Conservation (phyloP, 2,888 invertebrate species). For the Encarsia formosa region DNA sequence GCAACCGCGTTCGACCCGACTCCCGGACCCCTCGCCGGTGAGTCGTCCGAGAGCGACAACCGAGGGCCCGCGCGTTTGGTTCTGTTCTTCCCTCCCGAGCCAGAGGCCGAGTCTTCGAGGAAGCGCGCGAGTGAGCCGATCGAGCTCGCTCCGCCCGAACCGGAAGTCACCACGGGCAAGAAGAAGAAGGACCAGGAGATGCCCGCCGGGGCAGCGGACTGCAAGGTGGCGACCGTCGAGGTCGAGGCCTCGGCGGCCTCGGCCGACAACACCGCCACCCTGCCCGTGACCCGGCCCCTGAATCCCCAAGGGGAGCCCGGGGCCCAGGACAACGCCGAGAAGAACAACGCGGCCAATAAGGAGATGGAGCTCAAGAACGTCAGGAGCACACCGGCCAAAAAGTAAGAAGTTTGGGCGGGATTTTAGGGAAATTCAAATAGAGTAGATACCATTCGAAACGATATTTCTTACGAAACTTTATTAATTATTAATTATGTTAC, state of each 20-base stretch:
- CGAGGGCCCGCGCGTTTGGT: too few relatives aligned
- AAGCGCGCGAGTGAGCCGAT: background rate
- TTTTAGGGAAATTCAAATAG: background rate
- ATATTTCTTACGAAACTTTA: background rate
- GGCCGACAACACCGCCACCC: slow-evolving; percentile 80
- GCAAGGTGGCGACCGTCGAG: slow-evolving; percentile 86
- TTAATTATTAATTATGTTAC: too few relatives aligned
- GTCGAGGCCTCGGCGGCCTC: slow-evolving; percentile 66
- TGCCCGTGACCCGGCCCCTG: slow-evolving; percentile 75
- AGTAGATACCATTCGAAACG: background rate
- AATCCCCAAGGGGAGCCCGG: slow-evolving; percentile 53
- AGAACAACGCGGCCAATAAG: slow-evolving; percentile 78
- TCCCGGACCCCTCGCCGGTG: too few relatives aligned
- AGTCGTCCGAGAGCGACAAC: too few relatives aligned
- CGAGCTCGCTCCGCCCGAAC: background rate
- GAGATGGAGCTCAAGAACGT: slow-evolving; percentile 85
- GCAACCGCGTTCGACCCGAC: too few relatives aligned
- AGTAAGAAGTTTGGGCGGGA: slow-evolving; percentile 55
- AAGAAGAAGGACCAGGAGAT: slow-evolving; percentile 23
- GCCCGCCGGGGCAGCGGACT: slow-evolving; percentile 60
- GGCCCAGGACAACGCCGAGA: slow-evolving; percentile 66
- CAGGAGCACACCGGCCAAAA: slow-evolving; percentile 78
- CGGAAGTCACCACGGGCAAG: slow-evolving; percentile 7
- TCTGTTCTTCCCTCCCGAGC: too few relatives aligned
- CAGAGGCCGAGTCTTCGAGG: background rate